Percentiles rank a stretch among this genome's conserved stretches.
phyloP scores from a whole-genome alignment of 1,140 invertebrate species.

The Spodoptera frugiperda region DNA sequence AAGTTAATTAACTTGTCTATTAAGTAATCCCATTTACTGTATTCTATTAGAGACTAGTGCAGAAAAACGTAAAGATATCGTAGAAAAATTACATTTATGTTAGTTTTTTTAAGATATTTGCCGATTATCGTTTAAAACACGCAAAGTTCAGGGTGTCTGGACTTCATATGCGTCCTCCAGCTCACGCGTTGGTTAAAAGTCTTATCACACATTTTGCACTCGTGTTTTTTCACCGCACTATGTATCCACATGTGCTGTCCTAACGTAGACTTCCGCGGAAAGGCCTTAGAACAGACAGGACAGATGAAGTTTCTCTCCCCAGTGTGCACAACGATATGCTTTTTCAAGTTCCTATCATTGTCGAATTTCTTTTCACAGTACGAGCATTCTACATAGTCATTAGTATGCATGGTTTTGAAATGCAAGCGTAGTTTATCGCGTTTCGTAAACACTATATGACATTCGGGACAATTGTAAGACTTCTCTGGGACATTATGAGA shows the following conservation, averaged over 20 bases:
- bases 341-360: slow-evolving; percentile 52
- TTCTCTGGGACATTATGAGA: slow-evolving; percentile 48
- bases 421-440: slow-evolving; percentile 47
- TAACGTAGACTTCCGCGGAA: slow-evolving; percentile 56
- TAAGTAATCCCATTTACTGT: slow-evolving; percentile 12
- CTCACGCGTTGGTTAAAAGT: slow-evolving; percentile 82
- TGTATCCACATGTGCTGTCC: slow-evolving; percentile 81
- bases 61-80: neutral
- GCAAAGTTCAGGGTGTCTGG: slow-evolving; percentile 50
- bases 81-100: neutral
- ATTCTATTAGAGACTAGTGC: neutral
- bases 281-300: slow-evolving; percentile 73
- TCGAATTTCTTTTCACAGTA: slow-evolving; percentile 55
- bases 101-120: neutral
- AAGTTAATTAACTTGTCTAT: neutral
- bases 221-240: slow-evolving; percentile 86
- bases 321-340: slow-evolving; percentile 80
- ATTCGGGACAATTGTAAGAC: slow-evolving; percentile 55
- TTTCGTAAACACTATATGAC: slow-evolving; percentile 47
- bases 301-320: slow-evolving; percentile 82
- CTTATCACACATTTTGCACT: slow-evolving; percentile 87
- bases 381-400: slow-evolving; percentile 52
- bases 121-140: neutral
- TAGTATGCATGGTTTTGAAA: slow-evolving; percentile 57
- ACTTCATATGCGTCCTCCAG: slow-evolving; percentile 61